Conservation (phyloP, 2,888 invertebrate genomes). For the Trachelus tabidus region DNA sequence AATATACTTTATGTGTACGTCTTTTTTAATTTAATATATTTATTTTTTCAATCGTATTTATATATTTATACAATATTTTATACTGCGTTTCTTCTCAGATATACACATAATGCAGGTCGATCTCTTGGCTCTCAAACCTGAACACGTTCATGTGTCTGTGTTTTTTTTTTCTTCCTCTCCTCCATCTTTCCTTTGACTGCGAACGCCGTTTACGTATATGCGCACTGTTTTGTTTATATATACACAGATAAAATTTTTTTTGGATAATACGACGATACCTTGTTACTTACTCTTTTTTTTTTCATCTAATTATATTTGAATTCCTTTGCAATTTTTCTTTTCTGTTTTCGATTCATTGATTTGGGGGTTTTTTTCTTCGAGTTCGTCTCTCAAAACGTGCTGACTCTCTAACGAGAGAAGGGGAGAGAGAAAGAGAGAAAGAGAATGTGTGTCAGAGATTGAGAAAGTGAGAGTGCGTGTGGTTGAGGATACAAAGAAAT, state of each 20-base stretch:
- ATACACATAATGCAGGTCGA: constrained; percentile 51
- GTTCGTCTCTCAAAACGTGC: neutral
- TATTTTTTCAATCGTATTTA: constrained; percentile 66
- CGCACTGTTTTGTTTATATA: neutral
- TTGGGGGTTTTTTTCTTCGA: constrained; percentile 6
- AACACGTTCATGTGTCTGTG: constrained; percentile 12
- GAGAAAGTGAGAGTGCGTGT: neutral
- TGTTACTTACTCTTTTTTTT: neutral
- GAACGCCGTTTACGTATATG: constrained; percentile 21
- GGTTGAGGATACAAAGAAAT: neutral
- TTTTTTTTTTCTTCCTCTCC: constrained; percentile 9
- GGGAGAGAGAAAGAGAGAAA: constrained; percentile 24
- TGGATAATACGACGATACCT: neutral
- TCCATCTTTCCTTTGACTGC: constrained; percentile 21
- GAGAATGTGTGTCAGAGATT: neutral
- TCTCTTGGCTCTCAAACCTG: constrained; percentile 61
- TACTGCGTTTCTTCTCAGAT: constrained; percentile 61
- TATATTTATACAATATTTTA: constrained; percentile 66
- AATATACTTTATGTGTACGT: constrained; percentile 60
- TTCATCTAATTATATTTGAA: neutral
- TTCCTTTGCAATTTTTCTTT: neutral
- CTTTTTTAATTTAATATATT: constrained; percentile 65
- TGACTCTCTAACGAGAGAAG: constrained; percentile 9
- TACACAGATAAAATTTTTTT: neutral
- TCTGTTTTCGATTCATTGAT: neutral